Evolutionary conservation across 1,140 invertebrate species (phyloP).

Genomic region (Drosophila pseudoobscura): DNA sequence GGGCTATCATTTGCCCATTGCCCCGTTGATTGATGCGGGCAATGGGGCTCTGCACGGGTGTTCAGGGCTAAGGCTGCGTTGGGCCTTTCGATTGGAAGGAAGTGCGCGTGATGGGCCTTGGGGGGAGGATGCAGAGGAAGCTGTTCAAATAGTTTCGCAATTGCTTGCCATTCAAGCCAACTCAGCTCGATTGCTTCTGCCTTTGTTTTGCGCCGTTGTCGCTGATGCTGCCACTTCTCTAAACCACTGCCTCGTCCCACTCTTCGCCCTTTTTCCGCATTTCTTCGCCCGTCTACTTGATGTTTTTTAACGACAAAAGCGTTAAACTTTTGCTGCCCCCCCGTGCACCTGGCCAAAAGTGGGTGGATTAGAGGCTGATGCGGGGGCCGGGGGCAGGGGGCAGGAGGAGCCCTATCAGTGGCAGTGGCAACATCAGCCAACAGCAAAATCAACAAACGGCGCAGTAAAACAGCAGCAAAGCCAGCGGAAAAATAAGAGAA

Average conservation of each 20-base stretch:
- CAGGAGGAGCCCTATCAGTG: constrained; percentile 29
- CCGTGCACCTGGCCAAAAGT: constrained; percentile 21
- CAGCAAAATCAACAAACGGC: constrained; percentile 62
- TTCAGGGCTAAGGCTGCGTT: no score
- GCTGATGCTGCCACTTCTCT: constrained; percentile 7
- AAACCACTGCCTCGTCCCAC: neutral
- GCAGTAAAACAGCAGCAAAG: constrained; percentile 54
- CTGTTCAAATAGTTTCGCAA: constrained; percentile 58
- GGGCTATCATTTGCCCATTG: constrained; percentile 67
- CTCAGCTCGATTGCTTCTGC: constrained; percentile 47
- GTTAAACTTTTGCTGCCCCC: constrained; percentile 46
- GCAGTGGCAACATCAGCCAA: constrained; percentile 45
- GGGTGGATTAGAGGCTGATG: constrained; percentile 23
- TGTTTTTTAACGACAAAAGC: constrained; percentile 53
- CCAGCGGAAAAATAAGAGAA: constrained; percentile 21
- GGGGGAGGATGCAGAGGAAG: neutral
- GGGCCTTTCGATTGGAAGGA: neutral
- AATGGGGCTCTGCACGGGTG: constrained; percentile 6
- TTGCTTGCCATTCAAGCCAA: constrained; percentile 54
- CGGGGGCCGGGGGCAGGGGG: neutral
- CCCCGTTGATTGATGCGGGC: constrained; percentile 60
- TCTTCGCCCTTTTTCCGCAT: constrained; percentile 1
- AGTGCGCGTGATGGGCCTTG: neutral
- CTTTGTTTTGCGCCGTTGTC: constrained; percentile 33
- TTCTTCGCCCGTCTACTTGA: constrained; percentile 10